A percentile compares a stretch with the other conserved stretches of the same genome.
Conservation (phyloP, 2,113 vertebrate species). For the Lampris megalopsis region DNA sequence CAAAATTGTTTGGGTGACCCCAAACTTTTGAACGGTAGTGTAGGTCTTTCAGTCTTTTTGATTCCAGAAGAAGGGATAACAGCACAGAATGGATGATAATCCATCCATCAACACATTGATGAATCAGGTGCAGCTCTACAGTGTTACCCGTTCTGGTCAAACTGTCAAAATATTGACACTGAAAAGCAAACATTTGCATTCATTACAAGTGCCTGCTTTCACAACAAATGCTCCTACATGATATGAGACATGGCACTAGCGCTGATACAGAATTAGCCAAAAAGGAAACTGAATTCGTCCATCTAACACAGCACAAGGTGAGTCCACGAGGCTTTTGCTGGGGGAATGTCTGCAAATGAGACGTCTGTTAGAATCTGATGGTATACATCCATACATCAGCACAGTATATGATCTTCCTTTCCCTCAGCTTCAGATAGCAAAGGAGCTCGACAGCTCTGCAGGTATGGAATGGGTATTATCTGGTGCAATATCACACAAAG, state of each 20-base stretch:
- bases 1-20: no score
- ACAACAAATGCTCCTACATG: conserved; percentile 35
- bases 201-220: conserved; percentile 36
- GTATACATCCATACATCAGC: conserved; percentile 55
- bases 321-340: conserved; percentile 21
- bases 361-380: conserved; percentile 62
- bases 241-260: background rate
- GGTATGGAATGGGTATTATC: conserved; percentile 27
- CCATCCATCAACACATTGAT: conserved; percentile 22
- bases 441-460: background rate
- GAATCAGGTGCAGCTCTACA: conserved; percentile 30
- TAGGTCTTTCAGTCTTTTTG: background rate
- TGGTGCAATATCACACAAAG: conserved; percentile 44
- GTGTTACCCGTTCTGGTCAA: conserved; percentile 16
- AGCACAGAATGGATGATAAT: conserved; percentile 24
- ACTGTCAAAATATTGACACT: conserved; percentile 46
- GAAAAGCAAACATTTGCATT: conserved; percentile 41
- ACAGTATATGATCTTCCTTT: conserved; percentile 31
- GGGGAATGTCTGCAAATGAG: conserved; percentile 58
- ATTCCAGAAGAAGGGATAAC: background rate
- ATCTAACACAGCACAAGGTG: conserved; percentile 17
- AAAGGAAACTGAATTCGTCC: conserved; percentile 23
- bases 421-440: conserved; percentile 30
- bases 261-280: background rate
- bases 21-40: no score